Base-by-base conservation (phyloP, 2,797 vertebrate species). In the Oreochromis mossambicus region DNA sequence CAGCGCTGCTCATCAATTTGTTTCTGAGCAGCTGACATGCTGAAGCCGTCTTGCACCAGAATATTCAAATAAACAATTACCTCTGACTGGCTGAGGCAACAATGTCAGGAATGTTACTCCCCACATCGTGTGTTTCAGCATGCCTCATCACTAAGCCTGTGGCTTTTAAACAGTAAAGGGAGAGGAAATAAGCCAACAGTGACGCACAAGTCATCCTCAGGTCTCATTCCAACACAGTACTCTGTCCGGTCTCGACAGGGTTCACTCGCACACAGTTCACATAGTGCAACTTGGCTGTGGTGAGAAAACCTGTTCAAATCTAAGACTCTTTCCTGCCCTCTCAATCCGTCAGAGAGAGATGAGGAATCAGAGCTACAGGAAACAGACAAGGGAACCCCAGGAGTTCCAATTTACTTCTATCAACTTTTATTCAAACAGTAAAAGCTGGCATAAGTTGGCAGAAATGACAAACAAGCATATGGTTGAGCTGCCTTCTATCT, bases 41-140 rank as follows among this genome's bases (percentile, higher is more conserved):
- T 79, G 90, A 94, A 94, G 88, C 87, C 75, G 88, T 92, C 82
- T 83, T 78, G 81, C 80, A 81, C 86, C 21, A 13, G 81, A 91
- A 95, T 92, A 94, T 95, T 92, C 81, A 95, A 92, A 95, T 90
- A 94, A 96, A 95, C 94, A 96, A 94, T 95, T 95, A 95, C 80
- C 86, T 87, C 78, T 83, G 89, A 93, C 91, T 85, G 80, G 77
- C 82, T 87, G 79, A 26, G 79, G 89, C 81, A 94, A 92, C 88
- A 87, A 93, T 91, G 90, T 81, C 77, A 90, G 91, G 93, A 95
- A 95, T 96, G 92, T 86, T 85, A 80, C 92, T 88, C 26, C 66
- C 36, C 4, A 2, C 79, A 29, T 19, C 76, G 50, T 90, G 80
- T 92, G 92, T 94, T 88, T 81, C 80, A 87, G 90, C 92, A 86